Conservation (phyloP, 2,888 invertebrate genomes). For the Eupithecia vulgata region DNA sequence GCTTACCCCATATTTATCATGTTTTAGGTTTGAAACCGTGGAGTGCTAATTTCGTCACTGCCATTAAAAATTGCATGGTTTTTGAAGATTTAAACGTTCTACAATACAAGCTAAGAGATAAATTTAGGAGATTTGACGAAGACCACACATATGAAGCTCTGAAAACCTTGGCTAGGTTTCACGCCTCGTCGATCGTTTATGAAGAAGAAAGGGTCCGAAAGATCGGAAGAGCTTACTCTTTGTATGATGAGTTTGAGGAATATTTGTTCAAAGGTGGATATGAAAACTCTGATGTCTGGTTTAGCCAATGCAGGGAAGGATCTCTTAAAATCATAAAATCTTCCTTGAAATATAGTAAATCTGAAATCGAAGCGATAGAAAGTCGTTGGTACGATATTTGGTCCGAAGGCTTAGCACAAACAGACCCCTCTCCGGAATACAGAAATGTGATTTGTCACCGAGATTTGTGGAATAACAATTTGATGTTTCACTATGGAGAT, state of each 20-base stretch:
- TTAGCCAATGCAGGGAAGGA: conserved; percentile 67
- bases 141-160: conserved; percentile 76
- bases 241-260: conserved; percentile 61
- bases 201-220: conserved; percentile 72
- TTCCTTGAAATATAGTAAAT: conserved; percentile 62
- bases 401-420: conserved; percentile 57
- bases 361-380: conserved; percentile 56
- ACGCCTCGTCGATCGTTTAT: conserved; percentile 79
- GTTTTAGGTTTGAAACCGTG: conserved; percentile 63
- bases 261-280: conserved; percentile 64
- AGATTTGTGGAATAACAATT: conserved; percentile 86
- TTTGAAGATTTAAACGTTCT: conserved; percentile 71
- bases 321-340: conserved; percentile 64
- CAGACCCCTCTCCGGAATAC: conserved; percentile 61
- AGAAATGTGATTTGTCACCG: conserved; percentile 84
- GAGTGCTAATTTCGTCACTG: conserved; percentile 63
- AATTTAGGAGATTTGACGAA: conserved; percentile 71
- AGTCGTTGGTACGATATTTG: conserved; percentile 64
- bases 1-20: neutral
- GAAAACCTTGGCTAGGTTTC: conserved; percentile 76
- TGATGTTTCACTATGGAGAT: conserved; percentile 80
- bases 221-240: conserved; percentile 53
- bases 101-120: conserved; percentile 63
- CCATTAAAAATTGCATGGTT: conserved; percentile 64
- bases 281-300: conserved; percentile 61